These are phyloP conservation scores for Darevskia mixta DNA, from an alignment of 2,797 vertebrate genomes.

Conservation along the genomic window DNA sequence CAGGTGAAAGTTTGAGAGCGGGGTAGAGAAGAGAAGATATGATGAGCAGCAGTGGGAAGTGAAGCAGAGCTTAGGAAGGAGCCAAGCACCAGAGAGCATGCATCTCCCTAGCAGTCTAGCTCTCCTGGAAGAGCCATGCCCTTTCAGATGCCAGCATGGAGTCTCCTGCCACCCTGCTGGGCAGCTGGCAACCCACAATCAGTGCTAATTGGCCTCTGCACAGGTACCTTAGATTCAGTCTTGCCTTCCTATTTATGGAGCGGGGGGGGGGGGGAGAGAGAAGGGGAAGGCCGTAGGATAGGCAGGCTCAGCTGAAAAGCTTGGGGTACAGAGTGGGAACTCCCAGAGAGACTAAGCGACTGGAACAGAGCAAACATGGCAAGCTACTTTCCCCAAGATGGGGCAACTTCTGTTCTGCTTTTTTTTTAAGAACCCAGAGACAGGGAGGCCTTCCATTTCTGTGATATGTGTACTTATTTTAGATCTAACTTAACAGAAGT, in stretches of 20 bases:
- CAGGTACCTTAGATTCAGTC: constrained; percentile 23
- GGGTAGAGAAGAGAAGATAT: background rate
- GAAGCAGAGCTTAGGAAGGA: background rate
- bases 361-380: background rate
- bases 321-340: background rate
- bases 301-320: background rate
- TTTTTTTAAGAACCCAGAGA: background rate
- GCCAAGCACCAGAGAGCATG: background rate
- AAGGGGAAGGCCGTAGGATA: background rate
- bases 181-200: constrained; percentile 36
- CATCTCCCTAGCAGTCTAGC: constrained; percentile 19
- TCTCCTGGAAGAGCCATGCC: constrained; percentile 9
- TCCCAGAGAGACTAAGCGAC: background rate
- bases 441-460: background rate
- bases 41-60: background rate
- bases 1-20: background rate
- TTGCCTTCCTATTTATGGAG: constrained; percentile 22
- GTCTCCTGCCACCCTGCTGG: constrained; percentile 10
- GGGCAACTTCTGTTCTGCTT: background rate
- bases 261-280: background rate
- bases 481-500: background rate
- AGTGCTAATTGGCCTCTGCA: constrained; percentile 31
- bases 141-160: constrained; percentile 34
- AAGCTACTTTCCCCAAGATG: background rate
- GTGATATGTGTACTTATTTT: background rate